phyloP scores from a whole-genome alignment of 2,113 vertebrate species.

The Chamaetylas fuelleborni region DNA sequence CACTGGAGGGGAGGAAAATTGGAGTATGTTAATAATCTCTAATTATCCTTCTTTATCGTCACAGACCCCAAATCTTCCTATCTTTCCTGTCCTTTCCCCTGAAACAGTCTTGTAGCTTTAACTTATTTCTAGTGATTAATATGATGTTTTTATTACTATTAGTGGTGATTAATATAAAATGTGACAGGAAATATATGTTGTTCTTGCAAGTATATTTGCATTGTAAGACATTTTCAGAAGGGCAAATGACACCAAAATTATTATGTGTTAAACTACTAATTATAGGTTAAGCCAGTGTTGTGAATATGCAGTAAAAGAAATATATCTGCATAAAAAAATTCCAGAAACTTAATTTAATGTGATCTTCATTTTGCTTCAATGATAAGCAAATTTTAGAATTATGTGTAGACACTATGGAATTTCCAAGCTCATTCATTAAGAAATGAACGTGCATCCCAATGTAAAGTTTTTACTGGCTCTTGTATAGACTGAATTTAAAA shows the following conservation, averaged over 20 bases:
- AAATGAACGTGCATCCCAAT: neutral
- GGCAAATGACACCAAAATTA: neutral
- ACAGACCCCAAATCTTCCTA: neutral
- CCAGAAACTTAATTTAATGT: neutral
- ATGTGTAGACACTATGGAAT: neutral
- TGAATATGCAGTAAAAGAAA: neutral
- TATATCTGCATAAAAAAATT: neutral
- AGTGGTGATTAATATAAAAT: neutral
- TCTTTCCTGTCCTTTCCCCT: neutral
- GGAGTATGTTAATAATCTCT: constrained; percentile 30
- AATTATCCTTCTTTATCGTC: neutral
- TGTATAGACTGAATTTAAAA: neutral
- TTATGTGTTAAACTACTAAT: neutral
- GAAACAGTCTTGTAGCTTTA: neutral
- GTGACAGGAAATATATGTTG: neutral
- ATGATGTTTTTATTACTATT: neutral
- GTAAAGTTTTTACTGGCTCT: neutral
- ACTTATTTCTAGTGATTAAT: neutral
- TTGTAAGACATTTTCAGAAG: neutral
- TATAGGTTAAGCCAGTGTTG: neutral
- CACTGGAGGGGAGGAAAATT: neutral
- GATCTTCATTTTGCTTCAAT: neutral
- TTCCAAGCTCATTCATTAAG: neutral
- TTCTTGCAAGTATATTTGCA: neutral
- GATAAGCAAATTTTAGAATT: neutral